These are phyloP conservation scores for Boulengeromyrus knoepffleri DNA, from an alignment of 2,113 vertebrate genomes.

Conservation along the genomic window DNA sequence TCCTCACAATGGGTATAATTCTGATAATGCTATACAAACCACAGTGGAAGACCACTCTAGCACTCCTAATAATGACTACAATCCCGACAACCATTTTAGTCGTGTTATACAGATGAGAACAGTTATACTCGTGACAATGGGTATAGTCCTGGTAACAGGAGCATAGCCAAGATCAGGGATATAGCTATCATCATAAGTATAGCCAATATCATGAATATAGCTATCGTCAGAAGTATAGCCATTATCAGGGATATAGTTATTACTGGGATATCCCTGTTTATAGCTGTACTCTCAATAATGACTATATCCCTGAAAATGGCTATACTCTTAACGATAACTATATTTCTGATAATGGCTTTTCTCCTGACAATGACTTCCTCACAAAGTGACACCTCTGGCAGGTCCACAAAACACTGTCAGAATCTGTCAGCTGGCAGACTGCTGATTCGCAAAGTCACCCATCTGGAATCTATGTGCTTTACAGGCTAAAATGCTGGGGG, in stretches of 20 bases:
- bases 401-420: background rate
- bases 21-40: background rate
- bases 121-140: background rate
- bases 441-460: background rate
- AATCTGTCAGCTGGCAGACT: background rate
- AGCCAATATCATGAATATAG: background rate
- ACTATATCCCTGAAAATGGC: background rate
- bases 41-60: background rate
- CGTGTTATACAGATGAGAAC: background rate
- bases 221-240: background rate
- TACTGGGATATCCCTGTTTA: background rate
- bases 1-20: background rate
- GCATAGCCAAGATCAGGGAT: background rate
- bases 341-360: background rate
- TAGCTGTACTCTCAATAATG: background rate
- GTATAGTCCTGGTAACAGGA: background rate
- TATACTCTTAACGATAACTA: background rate
- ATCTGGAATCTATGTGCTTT: conserved; percentile 5
- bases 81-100: background rate
- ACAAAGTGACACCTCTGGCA: background rate
- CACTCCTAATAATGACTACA: background rate
- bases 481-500: background rate
- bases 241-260: background rate
- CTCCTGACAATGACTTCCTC: background rate
- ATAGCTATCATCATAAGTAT: background rate